Evolutionary conservation across 2,113 vertebrate genomes (phyloP), one percentile per base, ranked within the genome.

Genomic region (Syngnathus scovelli): DNA sequence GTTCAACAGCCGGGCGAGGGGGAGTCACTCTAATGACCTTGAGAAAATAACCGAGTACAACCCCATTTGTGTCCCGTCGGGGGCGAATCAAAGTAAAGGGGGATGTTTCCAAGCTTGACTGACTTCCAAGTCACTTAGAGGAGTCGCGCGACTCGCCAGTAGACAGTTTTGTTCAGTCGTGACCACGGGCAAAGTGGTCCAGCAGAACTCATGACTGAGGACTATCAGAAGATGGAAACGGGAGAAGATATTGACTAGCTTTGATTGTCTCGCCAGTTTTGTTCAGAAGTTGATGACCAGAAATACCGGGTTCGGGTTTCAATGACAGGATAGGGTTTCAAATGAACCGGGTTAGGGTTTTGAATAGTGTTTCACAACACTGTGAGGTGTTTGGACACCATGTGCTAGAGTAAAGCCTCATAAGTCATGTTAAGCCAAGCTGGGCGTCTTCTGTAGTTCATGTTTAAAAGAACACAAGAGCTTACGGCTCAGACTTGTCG

Each of bases 21-120:
- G 67, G 48, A 81, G 80, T 84, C 84, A 79, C 77, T 72, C 64
- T 41, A 54, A 71, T 73, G 80, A 85, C 82, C 80, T 79, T 74
- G 74, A 84, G 80, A 84, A 84, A 84, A 87, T 84, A 75, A 81
- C 67, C 59, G 68, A 87, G 82, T 84, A 84, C 78, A 79, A 83
- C 76, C 84, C 80, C 81, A 86, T 89, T 89, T 86, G 86, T 86
- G 82, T 83, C 77, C 64, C 1, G 66, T 79, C 82, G 65, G 68
- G 0, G 3, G 55, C 69, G 86, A 87, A 79, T 86, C 80, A 85
- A 83, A 86, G 70, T 69, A 39, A 61, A 61, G 21, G 74, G 79
- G 83, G 81, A 82, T 80, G 79, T 85, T 86, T 81, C 64, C 75
- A 76, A 43, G 83, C 77, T 69, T 80, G 75, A 85, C 80, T 79